A percentile compares a stretch with the other conserved stretches of the same genome.
Conservation (phyloP, 1,140 invertebrate species). For the Neodiprion fabricii region DNA sequence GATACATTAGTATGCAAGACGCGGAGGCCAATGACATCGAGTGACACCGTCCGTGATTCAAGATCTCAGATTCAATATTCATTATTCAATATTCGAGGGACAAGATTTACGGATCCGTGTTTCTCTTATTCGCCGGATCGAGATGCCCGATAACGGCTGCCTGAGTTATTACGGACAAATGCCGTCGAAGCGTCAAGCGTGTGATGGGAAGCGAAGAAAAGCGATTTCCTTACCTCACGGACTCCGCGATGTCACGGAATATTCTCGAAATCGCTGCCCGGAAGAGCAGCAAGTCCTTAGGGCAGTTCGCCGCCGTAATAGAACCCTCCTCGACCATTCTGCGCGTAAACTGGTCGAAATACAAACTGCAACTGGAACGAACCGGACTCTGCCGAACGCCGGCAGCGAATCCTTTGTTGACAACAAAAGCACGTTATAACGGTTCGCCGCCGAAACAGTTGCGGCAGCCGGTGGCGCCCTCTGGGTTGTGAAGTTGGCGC, state of each 20-base stretch:
- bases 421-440: slow-evolving; percentile 22
- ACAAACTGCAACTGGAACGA: neutral
- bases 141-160: no score
- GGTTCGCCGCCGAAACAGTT: slow-evolving; percentile 12
- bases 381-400: slow-evolving; percentile 9
- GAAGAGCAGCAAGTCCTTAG: slow-evolving; percentile 40
- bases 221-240: slow-evolving; percentile 40
- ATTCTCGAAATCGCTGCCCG: slow-evolving; percentile 34
- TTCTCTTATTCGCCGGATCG: no score
- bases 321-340: neutral
- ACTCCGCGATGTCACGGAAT: slow-evolving; percentile 39
- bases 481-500: neutral
- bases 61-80: neutral
- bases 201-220: neutral
- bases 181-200: no score
- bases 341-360: neutral
- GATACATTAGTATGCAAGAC: slow-evolving; percentile 42
- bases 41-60: slow-evolving; percentile 37
- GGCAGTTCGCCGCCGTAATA: neutral
- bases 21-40: slow-evolving; percentile 48
- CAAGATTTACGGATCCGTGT: no score
- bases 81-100: neutral
- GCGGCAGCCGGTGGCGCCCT: neutral
- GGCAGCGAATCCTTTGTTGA: slow-evolving; percentile 25
- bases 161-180: no score